These are phyloP conservation scores for Willowsia nigromaculata DNA, from an alignment of 2,888 invertebrate species.

Conservation along the genomic window DNA sequence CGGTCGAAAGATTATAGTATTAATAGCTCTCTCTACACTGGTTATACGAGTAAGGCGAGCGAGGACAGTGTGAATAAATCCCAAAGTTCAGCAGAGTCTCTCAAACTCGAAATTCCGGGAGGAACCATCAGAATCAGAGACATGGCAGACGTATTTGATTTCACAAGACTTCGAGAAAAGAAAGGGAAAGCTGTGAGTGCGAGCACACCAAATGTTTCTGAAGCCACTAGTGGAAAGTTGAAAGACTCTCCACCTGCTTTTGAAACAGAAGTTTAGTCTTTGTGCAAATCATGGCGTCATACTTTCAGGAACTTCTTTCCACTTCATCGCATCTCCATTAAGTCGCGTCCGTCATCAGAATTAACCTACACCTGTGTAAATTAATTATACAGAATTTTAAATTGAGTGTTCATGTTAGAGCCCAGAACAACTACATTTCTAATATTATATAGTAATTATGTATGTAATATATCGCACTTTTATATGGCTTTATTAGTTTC, in stretches of 20 bases:
- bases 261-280: conserved; percentile 58
- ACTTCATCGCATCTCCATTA: too few species aligned
- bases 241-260: conserved; percentile 23
- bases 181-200: conserved; percentile 40
- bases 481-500: too few species aligned
- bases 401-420: too few species aligned
- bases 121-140: conserved; percentile 45
- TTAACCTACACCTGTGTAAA: too few species aligned
- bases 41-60: conserved; percentile 8
- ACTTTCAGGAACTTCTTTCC: too few species aligned
- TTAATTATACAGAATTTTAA: too few species aligned
- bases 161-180: conserved; percentile 35
- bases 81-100: conserved; percentile 51
- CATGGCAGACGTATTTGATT: conserved; percentile 52
- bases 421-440: too few species aligned
- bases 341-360: too few species aligned
- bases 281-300: too few species aligned
- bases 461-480: too few species aligned
- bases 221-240: background rate
- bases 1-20: conserved; percentile 43
- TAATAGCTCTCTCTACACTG: conserved; percentile 28
- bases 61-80: conserved; percentile 47
- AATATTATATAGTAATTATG: too few species aligned
- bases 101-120: conserved; percentile 54
- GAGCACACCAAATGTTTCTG: conserved; percentile 31